phyloP scores from a whole-genome alignment of 1,140 invertebrate species.

The Calliphora vicina region DNA sequence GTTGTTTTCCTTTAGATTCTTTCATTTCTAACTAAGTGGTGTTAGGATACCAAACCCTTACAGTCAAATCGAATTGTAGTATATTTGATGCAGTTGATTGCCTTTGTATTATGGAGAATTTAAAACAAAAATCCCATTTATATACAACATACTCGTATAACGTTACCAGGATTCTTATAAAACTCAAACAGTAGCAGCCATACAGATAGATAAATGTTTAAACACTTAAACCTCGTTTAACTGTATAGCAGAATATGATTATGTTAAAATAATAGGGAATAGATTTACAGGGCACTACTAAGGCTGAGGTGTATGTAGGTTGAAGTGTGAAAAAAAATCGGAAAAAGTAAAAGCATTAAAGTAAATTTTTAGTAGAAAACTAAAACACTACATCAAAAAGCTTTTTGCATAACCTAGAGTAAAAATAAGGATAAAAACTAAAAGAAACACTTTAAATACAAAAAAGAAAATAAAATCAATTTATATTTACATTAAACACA shows the following conservation, averaged over 20 bases:
- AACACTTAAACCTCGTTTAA: not conserved
- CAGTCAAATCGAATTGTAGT: not conserved
- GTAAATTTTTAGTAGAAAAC: not conserved
- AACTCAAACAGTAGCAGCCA: not conserved
- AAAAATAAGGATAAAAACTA: not conserved
- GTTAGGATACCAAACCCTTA: not conserved
- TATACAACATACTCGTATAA: not conserved
- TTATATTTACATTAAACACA: too few relatives aligned
- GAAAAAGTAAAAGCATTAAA: not conserved
- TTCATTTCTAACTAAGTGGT: not conserved
- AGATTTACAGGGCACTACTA: too few relatives aligned
- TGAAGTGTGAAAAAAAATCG: not conserved
- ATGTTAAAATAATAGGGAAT: too few relatives aligned
- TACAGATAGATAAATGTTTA: not conserved
- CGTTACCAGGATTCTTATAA: not conserved
- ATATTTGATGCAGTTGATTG: not conserved
- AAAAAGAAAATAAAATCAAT: too few relatives aligned
- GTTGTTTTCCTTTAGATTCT: not conserved
- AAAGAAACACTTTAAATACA: too few relatives aligned
- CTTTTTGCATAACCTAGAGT: not conserved
- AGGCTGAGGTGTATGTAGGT: not conserved
- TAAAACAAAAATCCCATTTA: not conserved
- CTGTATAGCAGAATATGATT: too few relatives aligned
- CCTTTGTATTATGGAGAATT: not conserved
- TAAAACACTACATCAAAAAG: not conserved